Base-by-base conservation (phyloP, 1,140 invertebrate genomes). In the Euwallacea fornicatus region DNA sequence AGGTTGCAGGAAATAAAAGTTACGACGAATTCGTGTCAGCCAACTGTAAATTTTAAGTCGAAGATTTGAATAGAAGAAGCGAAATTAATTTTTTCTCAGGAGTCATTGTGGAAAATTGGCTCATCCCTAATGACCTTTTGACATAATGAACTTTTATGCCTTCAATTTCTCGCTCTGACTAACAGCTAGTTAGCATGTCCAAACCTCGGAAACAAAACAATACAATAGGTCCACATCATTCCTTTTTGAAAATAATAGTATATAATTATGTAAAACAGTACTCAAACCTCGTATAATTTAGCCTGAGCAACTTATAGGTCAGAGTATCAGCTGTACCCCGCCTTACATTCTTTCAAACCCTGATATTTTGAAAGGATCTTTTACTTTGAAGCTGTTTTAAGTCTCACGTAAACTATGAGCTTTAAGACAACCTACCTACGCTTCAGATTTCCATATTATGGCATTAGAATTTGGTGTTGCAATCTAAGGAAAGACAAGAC, bases 251-350 rank as follows among this genome's bases (percentile, higher is more conserved):
- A 59, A 68, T 68, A 59, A 59, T 60, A 16, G 43, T 50, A 21
- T 68, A 68, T 68, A 58, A 68, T 68, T 68, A 68, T 68, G 66
- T 50, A 68, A 68, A 56, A 16, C 46, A 66, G 54, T 60, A 33
- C 55, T 42, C 33, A 55, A 60, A 13, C 55, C 56, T 68, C 50
- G 66, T 53, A 68, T 68, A 68, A 60, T 68, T 68, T 68, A 68
- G 60, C 66, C 66, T 68, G 56, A 68, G 60, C 60, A 68, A 61
- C 64, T 68, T 15, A 47, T 47, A 42, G 66, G 55, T 58, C 66
- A 68, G 66, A 68, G 60, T 60, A 53, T 68, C 66, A 68, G 66
- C 55, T 68, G 66, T 55, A 21, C 63, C 46, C 11, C 42, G 62
- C 53, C 21, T 33, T 33, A 33, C 8, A 15, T 16, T 9, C n/a